Conservation (phyloP, 1,140 invertebrate species). For the Rhyzopertha dominica region DNA sequence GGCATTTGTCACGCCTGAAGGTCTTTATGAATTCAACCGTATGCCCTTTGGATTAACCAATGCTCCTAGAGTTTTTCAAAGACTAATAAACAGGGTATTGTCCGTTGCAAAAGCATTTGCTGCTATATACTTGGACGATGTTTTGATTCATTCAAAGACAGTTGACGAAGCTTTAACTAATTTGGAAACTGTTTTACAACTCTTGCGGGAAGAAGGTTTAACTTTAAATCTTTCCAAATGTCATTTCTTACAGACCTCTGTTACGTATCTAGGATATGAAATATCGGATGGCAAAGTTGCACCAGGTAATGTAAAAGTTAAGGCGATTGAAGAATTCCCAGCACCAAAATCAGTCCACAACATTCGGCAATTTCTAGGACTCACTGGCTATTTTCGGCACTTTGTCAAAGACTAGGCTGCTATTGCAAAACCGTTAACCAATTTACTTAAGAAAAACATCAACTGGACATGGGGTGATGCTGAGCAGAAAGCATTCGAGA, state of each 20-base stretch:
- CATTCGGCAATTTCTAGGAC: slow-evolving; percentile 40
- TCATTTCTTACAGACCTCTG: slow-evolving; percentile 29
- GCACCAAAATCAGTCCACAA: slow-evolving; percentile 32
- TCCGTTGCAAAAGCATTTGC: slow-evolving; percentile 17
- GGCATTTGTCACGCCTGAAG: slow-evolving; percentile 31
- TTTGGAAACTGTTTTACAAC: no score
- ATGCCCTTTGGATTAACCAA: slow-evolving; percentile 49
- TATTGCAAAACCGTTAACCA: slow-evolving; percentile 30
- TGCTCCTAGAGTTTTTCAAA: slow-evolving; percentile 44
- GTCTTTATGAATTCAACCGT: slow-evolving; percentile 44
- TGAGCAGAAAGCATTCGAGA: slow-evolving; percentile 23
- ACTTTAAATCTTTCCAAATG: slow-evolving; percentile 40
- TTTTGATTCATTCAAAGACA: slow-evolving; percentile 21
- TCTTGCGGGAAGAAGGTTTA: slow-evolving; percentile 19
- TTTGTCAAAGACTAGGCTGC: slow-evolving; percentile 38
- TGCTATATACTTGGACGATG: slow-evolving; percentile 25
- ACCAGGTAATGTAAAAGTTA: slow-evolving; percentile 33
- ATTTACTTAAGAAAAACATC: slow-evolving; percentile 29
- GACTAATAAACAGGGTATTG: slow-evolving; percentile 42
- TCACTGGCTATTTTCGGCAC: slow-evolving; percentile 38
- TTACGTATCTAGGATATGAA: slow-evolving; percentile 36
- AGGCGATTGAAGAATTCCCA: slow-evolving; percentile 35
- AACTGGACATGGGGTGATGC: slow-evolving; percentile 24
- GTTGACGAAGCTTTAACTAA: slow-evolving; percentile 25
- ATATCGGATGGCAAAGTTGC: slow-evolving; percentile 28